A percentile compares a stretch with the other conserved stretches of the same genome.
phyloP scores from a whole-genome alignment of 2,797 vertebrate genomes.

The Micromesistius poutassou region DNA sequence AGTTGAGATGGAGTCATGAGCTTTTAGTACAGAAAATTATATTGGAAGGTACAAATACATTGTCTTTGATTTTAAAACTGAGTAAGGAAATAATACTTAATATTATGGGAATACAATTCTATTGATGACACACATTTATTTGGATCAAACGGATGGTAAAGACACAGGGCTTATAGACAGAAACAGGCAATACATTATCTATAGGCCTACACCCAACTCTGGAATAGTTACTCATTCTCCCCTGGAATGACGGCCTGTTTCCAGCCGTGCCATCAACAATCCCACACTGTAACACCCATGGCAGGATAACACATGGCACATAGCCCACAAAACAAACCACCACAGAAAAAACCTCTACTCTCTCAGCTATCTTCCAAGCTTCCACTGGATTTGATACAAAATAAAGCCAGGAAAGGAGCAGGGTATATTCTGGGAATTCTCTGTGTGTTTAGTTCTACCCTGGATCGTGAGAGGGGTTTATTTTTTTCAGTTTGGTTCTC shows the following conservation, averaged over 20 bases:
- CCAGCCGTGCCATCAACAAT: slow-evolving; percentile 23
- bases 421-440: background rate
- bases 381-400: slow-evolving; percentile 9
- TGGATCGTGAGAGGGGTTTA: background rate
- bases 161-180: background rate
- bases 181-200: background rate
- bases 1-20: too few species aligned
- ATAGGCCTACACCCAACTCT: background rate
- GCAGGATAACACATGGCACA: slow-evolving; percentile 36
- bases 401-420: slow-evolving; percentile 4
- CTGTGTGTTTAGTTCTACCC: background rate
- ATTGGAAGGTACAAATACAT: background rate
- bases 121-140: background rate
- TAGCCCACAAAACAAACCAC: slow-evolving; percentile 8
- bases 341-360: background rate
- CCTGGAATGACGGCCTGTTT: slow-evolving; percentile 39
- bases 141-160: background rate
- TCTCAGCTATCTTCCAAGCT: slow-evolving; percentile 14
- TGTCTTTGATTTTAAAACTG: background rate
- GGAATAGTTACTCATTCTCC: background rate
- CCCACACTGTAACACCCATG: slow-evolving; percentile 43
- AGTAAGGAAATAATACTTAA: background rate
- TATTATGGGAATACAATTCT: background rate
- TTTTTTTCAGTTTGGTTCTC: slow-evolving; percentile 8
- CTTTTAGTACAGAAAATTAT: background rate